Conservation (phyloP, 37 sponge, comb jelly and placozoan genomes). For the Aplysina aerophoba region DNA sequence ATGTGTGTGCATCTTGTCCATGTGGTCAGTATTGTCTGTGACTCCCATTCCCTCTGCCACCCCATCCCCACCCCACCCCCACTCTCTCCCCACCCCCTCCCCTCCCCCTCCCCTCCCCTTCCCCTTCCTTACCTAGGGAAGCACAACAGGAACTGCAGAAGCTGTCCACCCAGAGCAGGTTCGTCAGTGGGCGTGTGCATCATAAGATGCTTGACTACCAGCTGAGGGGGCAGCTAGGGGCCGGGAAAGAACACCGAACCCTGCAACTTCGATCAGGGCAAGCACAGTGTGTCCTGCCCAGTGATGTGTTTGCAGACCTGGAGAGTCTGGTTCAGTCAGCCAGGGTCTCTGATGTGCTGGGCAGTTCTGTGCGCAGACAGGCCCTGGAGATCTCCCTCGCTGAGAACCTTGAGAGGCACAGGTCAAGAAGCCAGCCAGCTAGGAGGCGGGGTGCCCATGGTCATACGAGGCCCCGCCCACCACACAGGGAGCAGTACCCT, state of each 20-base stretch:
- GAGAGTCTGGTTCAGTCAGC: background rate
- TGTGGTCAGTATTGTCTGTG: too few relatives aligned
- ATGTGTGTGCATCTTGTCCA: too few relatives aligned
- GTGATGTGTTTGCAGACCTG: background rate
- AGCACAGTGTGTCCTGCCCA: background rate
- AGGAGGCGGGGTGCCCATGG: background rate
- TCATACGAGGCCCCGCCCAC: too few relatives aligned
- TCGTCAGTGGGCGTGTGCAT: background rate
- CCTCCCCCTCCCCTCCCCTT: background rate
- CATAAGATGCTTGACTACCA: background rate
- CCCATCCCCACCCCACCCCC: background rate
- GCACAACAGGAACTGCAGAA: background rate
- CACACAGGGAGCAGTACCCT: background rate
- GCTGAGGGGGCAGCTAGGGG: background rate
- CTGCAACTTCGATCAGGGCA: background rate
- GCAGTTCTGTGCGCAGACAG: constrained; percentile 13
- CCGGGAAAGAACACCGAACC: background rate
- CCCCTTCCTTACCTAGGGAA: background rate
- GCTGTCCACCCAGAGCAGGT: background rate
- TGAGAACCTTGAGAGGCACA: constrained; percentile 3
- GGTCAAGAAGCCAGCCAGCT: background rate
- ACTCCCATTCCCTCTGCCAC: background rate
- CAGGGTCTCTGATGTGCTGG: background rate
- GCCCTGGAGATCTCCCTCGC: constrained; percentile 25
- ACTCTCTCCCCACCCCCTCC: background rate